Conservation (phyloP, 2,888 invertebrate genomes). For the Idaea biselata region DNA sequence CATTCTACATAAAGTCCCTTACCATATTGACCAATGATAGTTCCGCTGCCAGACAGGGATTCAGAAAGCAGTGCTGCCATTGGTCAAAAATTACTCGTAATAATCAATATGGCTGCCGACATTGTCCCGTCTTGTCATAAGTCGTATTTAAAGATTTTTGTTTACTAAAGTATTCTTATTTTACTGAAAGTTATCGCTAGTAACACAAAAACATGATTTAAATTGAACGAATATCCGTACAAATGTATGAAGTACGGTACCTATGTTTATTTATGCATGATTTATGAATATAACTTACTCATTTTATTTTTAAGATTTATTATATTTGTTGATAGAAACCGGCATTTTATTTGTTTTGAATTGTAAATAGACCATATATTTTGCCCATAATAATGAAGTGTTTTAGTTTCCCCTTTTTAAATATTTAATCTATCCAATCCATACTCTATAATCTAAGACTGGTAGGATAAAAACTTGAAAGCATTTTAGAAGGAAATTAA, state of each 20-base stretch:
- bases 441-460: too few species aligned
- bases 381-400: slow-evolving; percentile 68
- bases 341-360: slow-evolving; percentile 72
- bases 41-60: neutral
- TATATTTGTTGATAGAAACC: slow-evolving; percentile 63
- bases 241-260: slow-evolving; percentile 45
- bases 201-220: slow-evolving; percentile 12
- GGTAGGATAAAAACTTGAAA: too few species aligned
- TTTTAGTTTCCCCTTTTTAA: slow-evolving; percentile 31
- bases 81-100: neutral
- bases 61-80: neutral
- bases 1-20: too few species aligned
- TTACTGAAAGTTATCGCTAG: slow-evolving; percentile 9
- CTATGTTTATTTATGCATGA: slow-evolving; percentile 47
- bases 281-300: slow-evolving; percentile 63
- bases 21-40: neutral
- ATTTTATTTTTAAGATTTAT: slow-evolving; percentile 69
- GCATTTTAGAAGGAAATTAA: too few species aligned
- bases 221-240: slow-evolving; percentile 39
- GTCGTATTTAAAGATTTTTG: neutral
- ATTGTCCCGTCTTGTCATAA: neutral
- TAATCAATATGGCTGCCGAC: neutral
- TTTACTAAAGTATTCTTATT: neutral
- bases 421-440: neutral
- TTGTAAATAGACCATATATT: slow-evolving; percentile 79